Percentiles rank a stretch among this genome's conserved stretches.
Conservation (phyloP, 1,140 invertebrate species). For the Magallana angulata region DNA sequence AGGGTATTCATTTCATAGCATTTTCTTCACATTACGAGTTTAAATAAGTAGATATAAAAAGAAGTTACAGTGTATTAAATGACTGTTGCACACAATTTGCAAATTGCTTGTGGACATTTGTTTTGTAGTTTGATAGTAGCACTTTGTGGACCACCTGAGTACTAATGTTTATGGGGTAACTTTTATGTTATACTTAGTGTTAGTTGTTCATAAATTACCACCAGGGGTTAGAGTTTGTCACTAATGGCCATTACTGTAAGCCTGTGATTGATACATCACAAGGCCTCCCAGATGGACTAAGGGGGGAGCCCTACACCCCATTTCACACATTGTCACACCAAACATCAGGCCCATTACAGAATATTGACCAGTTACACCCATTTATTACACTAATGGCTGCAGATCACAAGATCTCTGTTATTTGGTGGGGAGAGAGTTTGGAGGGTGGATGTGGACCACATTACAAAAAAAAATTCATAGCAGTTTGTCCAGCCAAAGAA, state of each 20-base stretch:
- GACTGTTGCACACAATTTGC: background rate
- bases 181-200: slow-evolving; percentile 12
- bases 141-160: slow-evolving; percentile 8
- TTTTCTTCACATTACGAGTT: background rate
- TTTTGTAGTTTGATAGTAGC: slow-evolving; percentile 3
- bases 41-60: background rate
- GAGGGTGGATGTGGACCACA: background rate
- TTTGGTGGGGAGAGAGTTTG: background rate
- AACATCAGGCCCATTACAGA: slow-evolving; percentile 18
- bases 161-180: slow-evolving; percentile 17
- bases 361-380: slow-evolving; percentile 23
- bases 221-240: background rate
- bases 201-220: slow-evolving; percentile 4
- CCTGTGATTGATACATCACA: slow-evolving; percentile 27
- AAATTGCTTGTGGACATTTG: background rate
- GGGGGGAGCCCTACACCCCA: slow-evolving; percentile 25
- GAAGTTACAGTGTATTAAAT: background rate
- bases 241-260: slow-evolving; percentile 33
- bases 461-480: background rate
- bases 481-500: background rate
- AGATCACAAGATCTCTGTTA: slow-evolving; percentile 7
- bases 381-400: slow-evolving; percentile 13
- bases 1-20: background rate
- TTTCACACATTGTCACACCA: slow-evolving; percentile 23
- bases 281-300: slow-evolving; percentile 22